A percentile compares a stretch with the other conserved stretches of the same genome.
Conservation (phyloP, 2,888 invertebrate genomes). For the Notodonta dromedarius region DNA sequence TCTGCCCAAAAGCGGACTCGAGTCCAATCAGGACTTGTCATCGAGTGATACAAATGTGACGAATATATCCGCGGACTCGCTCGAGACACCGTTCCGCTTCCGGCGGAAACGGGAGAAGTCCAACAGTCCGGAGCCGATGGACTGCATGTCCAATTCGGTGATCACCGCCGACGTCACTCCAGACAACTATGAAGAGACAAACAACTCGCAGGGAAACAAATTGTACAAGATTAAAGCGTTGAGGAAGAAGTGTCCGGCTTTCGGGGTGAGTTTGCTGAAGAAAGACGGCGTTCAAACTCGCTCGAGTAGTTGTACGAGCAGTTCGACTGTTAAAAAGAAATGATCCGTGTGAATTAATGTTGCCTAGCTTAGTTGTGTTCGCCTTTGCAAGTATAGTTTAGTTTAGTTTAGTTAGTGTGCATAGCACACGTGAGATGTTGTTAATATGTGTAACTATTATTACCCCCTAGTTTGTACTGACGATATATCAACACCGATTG, state of each 20-base stretch:
- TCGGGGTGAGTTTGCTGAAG: constrained; percentile 70
- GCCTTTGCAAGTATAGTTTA: constrained; percentile 6
- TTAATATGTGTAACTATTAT: constrained; percentile 27
- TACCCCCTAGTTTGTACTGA: too few relatives aligned
- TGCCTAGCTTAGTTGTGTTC: too few relatives aligned
- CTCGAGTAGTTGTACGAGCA: constrained; percentile 73
- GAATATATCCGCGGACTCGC: constrained; percentile 76
- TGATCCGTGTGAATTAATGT: constrained; percentile 58
- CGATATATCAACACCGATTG: too few relatives aligned
- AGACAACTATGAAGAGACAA: constrained; percentile 74
- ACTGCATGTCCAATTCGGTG: constrained; percentile 69
- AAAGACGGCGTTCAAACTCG: constrained; percentile 78
- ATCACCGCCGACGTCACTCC: constrained; percentile 76
- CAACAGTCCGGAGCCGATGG: constrained; percentile 77
- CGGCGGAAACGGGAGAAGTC: constrained; percentile 77
- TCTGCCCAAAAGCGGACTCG: constrained; percentile 58
- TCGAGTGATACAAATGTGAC: constrained; percentile 80
- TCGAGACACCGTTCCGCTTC: constrained; percentile 76
- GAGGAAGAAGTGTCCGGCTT: constrained; percentile 74
- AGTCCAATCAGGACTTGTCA: constrained; percentile 72
- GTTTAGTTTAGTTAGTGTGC: constrained; percentile 31
- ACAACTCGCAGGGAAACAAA: constrained; percentile 79
- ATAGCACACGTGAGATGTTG: constrained; percentile 41
- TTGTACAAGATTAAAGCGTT: constrained; percentile 79
- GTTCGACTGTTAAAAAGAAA: constrained; percentile 78